These are phyloP conservation scores for Caloenas nicobarica DNA, from an alignment of 2,113 vertebrate genomes.

Conservation along the genomic window DNA sequence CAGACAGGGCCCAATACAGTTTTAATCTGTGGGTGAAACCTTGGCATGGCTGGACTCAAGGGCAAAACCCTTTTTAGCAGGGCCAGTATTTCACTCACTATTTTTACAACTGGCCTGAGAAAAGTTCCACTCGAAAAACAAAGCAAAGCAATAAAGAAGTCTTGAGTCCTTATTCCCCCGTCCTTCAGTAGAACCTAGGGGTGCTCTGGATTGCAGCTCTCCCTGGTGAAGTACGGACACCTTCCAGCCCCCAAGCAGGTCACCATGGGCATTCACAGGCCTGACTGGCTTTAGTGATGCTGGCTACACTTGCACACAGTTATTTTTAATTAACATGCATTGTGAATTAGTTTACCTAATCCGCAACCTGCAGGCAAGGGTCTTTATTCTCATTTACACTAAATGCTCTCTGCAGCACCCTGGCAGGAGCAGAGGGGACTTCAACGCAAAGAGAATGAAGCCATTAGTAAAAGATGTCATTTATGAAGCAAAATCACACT, in stretches of 20 bases:
- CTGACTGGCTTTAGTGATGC: not conserved
- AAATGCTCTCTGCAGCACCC: not conserved
- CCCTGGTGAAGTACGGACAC: not conserved
- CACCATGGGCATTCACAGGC: not conserved
- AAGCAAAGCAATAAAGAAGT: not conserved
- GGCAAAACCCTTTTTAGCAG: slow-evolving; percentile 8
- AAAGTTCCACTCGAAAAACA: not conserved
- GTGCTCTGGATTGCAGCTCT: not conserved
- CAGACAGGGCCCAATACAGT: not conserved
- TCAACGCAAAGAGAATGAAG: not conserved
- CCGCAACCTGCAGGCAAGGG: not conserved
- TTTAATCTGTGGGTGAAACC: slow-evolving; percentile 30
- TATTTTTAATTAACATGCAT: not conserved
- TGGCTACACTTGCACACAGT: not conserved
- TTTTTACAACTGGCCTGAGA: not conserved
- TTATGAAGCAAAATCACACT: not conserved
- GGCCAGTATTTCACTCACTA: not conserved
- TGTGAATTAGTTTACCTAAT: not conserved
- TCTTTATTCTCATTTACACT: not conserved
- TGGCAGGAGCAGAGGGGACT: not conserved
- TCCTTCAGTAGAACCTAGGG: not conserved
- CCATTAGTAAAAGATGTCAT: not conserved
- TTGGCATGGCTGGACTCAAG: not conserved
- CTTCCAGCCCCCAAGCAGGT: not conserved
- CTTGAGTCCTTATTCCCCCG: not conserved